Conservation (phyloP, 2,113 vertebrate genomes). For the Odontophorus gujanensis region DNA sequence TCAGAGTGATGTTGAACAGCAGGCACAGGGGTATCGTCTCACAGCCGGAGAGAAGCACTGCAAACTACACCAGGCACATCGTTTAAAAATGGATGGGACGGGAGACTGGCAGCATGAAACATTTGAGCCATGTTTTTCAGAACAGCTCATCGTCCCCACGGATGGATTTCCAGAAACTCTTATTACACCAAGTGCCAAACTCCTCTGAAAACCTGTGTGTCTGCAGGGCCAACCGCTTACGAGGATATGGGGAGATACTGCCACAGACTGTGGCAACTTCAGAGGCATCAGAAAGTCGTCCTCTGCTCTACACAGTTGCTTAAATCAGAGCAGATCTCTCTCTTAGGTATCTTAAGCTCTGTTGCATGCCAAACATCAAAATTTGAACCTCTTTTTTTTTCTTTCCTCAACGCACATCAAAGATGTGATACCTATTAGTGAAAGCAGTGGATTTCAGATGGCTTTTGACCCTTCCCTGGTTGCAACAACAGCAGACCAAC, state of each 20-base stretch:
- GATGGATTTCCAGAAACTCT: not conserved
- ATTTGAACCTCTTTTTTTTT: not conserved
- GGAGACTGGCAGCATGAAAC: not conserved
- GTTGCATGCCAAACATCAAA: not conserved
- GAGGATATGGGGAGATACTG: not conserved
- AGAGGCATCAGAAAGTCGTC: not conserved
- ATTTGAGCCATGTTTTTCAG: not conserved
- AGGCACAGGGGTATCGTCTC: not conserved
- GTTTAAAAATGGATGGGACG: not conserved
- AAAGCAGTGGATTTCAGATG: not conserved
- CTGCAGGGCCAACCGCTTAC: not conserved
- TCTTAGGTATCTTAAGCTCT: accelerated
- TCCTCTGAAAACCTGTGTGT: not conserved
- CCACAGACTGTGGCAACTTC: not conserved
- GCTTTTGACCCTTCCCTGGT: not conserved
- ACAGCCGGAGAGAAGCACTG: not conserved
- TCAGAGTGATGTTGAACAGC: not conserved
- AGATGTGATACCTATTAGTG: not conserved
- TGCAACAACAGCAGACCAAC: not conserved
- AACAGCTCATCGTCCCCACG: not conserved
- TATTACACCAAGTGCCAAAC: not conserved
- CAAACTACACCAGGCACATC: not conserved
- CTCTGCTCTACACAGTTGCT: not conserved
- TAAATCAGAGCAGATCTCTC: not conserved
- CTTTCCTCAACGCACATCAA: not conserved